Evolutionary conservation across 2,113 vertebrate genomes (phyloP).

Genomic region (Periophthalmodon schlosseri): DNA sequence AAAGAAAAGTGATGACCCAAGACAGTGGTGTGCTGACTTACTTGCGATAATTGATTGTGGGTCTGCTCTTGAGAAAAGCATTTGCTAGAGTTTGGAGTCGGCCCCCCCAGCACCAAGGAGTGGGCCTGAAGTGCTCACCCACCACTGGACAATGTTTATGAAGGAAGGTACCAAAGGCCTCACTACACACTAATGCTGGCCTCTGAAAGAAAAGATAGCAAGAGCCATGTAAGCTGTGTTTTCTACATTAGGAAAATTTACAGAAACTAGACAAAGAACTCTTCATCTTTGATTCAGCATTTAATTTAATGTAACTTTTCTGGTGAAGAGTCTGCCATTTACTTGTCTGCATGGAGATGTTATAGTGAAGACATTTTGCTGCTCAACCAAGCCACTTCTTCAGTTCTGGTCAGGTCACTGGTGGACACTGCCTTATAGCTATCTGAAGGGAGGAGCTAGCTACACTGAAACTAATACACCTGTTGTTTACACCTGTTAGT

Average conservation of each 20-base stretch:
- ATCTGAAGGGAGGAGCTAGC: no score
- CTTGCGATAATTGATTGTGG: conserved; percentile 77
- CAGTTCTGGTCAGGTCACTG: no score
- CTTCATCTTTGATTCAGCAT: no score
- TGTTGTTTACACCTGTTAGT: no score
- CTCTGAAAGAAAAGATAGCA: conserved; percentile 44
- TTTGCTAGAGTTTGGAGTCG: conserved; percentile 74
- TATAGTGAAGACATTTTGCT: no score
- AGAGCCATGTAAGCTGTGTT: not conserved
- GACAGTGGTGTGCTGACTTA: conserved; percentile 44
- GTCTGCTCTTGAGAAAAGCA: conserved; percentile 72
- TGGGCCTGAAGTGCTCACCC: conserved; percentile 73
- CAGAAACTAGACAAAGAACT: not conserved
- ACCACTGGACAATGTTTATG: conserved; percentile 72
- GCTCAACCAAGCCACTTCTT: no score
- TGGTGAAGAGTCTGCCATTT: no score
- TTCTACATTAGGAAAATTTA: not conserved
- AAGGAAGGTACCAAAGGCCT: conserved; percentile 70
- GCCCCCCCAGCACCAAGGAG: conserved; percentile 81
- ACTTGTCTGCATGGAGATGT: no score
- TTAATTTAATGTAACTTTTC: no score
- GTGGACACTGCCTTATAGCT: no score
- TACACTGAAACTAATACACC: no score
- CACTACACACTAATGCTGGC: conserved; percentile 68
- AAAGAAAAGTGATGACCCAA: not conserved